Base-by-base conservation (phyloP, 2,888 invertebrate genomes). In the Drosophila dives region DNA sequence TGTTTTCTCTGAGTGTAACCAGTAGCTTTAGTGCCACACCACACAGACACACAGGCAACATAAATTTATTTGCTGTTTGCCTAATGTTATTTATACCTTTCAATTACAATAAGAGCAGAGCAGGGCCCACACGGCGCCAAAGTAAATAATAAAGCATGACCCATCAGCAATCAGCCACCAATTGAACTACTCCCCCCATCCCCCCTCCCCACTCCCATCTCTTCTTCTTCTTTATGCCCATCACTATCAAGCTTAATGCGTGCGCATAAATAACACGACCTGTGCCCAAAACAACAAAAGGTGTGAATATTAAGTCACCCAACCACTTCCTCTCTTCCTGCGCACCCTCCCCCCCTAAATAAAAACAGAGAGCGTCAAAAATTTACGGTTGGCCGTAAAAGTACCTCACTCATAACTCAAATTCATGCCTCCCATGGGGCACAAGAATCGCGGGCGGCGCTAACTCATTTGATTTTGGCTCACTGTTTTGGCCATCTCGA, bases 61-160 rank as follows among this genome's bases (percentile, higher is more conserved):
- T 80, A 77, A 81, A 88, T 87, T 87, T 87, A 89, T 87, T 89
- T 89, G 87, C 89, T 85, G 83, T 87, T 87, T 85, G 87, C 87
- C 86, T 87, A 89, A 87, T 89, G 86, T 87, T 89, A 91, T 90
- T 90, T 90, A 90, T 89, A 82, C 83, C 87, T 80, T 82, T 81
- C 84, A 87, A 90, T 81, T 86, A 83, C 86, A 83, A 89, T 75
- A 78, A 85, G 81, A 85, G 80, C 78, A 38, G 60, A 48, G 48
- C 38, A 40, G 20, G 62, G 55, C 65, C 54, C 51, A 59, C 61
- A 61, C 69, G 45, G 8, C 45, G 71, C 70, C 77, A 80, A 81
- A 80, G 86, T 79, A 78, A 86, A 86, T 88, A 86, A 86, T 86
- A 88, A 88, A 88, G 80, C 86, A 84, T 84, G 86, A 84, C 82